Evolutionary conservation across 2,888 invertebrate species (phyloP), one percentile per base, ranked within the genome.

Genomic region (Lithodes maja): DNA sequence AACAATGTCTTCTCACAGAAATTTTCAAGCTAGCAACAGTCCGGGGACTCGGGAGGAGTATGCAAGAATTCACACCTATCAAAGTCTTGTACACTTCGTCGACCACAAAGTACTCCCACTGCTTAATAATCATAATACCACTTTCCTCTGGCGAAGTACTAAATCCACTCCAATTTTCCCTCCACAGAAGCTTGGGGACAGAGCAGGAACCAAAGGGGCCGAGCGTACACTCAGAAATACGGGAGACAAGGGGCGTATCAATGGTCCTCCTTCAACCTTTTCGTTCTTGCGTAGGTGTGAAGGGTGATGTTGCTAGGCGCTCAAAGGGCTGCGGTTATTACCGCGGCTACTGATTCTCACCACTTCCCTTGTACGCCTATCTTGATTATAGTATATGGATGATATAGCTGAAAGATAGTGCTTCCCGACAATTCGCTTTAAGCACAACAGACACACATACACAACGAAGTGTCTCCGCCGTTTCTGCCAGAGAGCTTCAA

Each of bases 71-170:
- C 61, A 52, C 53, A 12, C 52, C 75, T 55, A 49, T 55, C 79
- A 69, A 33, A 83, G 54, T 53, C 75, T 80, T 88, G 75, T 84
- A 83, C 83, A 80, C 83, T 50, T 84, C 88, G 74, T 80, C 88
- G 74, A 50, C 80, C 71, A 84, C 84, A 61, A 74, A 84, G 33
- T 75, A 61, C 50, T 84, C 71, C 61, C 79, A 52, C 84, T 85
- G 69, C 84, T 53, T 69, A 69, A 50, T 74, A 79, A 79, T 88
- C 88, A 88, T 88, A 88, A 80, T 88, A 88, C 78, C 87, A 83
- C 79, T 15, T 54, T 50, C 71, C 15, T 5, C n/a, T 61, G 49
- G 7, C 3, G 15, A 52, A 53, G 54, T 17, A 9, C 50, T 50
- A 83, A 3, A 50, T 12, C n/a, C 7, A 7, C 0, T 55, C 61